Evolutionary conservation across 2,113 vertebrate genomes (phyloP).

Genomic region (Sinosuthora webbiana): DNA sequence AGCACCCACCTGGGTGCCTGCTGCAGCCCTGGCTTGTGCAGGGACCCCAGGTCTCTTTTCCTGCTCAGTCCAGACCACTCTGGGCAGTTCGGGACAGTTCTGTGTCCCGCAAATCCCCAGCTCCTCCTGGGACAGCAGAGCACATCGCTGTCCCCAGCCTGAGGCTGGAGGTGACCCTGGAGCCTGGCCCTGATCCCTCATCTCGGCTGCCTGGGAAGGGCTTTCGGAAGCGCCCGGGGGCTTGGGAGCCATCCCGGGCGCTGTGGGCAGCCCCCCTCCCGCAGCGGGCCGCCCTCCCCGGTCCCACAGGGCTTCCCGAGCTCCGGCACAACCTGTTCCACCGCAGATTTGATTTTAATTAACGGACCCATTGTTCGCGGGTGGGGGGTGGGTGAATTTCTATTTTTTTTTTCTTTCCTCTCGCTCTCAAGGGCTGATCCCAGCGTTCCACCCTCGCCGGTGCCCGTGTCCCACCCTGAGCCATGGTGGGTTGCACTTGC

Average conservation of each 20-base stretch:
- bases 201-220: not conserved
- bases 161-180: not conserved
- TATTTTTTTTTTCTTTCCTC: not conserved
- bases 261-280: not conserved
- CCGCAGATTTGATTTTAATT: conserved; percentile 42
- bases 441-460: not conserved
- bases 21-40: not conserved
- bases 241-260: not conserved
- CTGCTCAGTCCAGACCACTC: not conserved
- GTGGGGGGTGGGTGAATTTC: not conserved
- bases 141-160: not conserved
- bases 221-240: not conserved
- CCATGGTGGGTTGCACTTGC: accelerated
- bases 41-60: not conserved
- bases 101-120: accelerated
- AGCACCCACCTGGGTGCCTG: not conserved
- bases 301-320: not conserved
- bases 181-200: not conserved
- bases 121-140: not conserved
- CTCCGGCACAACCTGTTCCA: conserved; percentile 53
- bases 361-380: conserved; percentile 37
- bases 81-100: not conserved
- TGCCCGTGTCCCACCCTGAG: accelerated
- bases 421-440: not conserved
- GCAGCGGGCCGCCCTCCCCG: accelerated